Evolutionary conservation across 2,888 invertebrate genomes (phyloP).

Genomic region (Lathronympha strigana): DNA sequence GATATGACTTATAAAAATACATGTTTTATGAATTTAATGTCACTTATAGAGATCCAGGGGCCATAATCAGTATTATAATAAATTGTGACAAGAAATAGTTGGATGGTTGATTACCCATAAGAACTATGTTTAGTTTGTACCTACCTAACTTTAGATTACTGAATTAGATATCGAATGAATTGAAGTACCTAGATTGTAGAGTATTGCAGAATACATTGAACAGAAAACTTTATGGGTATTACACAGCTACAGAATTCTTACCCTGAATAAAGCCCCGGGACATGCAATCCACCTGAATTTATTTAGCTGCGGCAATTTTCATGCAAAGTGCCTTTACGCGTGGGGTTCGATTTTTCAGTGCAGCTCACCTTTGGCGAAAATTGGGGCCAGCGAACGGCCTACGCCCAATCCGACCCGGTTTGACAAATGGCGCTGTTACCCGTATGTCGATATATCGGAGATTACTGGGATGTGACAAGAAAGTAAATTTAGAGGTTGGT

Average conservation of each 20-base stretch:
- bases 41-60: too few relatives aligned
- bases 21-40: too few relatives aligned
- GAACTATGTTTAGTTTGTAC: too few relatives aligned
- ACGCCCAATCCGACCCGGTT: slow-evolving; percentile 37
- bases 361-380: slow-evolving; percentile 39
- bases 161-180: too few relatives aligned
- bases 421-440: slow-evolving; percentile 35
- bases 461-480: slow-evolving; percentile 16
- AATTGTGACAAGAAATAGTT: too few relatives aligned
- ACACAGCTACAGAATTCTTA: not conserved
- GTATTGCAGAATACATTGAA: too few relatives aligned
- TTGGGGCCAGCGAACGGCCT: slow-evolving; percentile 37
- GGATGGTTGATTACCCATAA: too few relatives aligned
- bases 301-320: slow-evolving; percentile 37
- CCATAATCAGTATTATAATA: too few relatives aligned
- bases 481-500: slow-evolving; percentile 15
- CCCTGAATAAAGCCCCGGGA: not conserved
- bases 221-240: not conserved
- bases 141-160: too few relatives aligned
- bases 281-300: slow-evolving; percentile 33
- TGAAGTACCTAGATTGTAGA: too few relatives aligned
- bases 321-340: slow-evolving; percentile 36
- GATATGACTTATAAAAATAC: too few relatives aligned
- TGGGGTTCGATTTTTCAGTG: slow-evolving; percentile 40
- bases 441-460: slow-evolving; percentile 26